These are phyloP conservation scores for Bombus confusus DNA, from an alignment of 1,140 invertebrate genomes.

Conservation along the genomic window DNA sequence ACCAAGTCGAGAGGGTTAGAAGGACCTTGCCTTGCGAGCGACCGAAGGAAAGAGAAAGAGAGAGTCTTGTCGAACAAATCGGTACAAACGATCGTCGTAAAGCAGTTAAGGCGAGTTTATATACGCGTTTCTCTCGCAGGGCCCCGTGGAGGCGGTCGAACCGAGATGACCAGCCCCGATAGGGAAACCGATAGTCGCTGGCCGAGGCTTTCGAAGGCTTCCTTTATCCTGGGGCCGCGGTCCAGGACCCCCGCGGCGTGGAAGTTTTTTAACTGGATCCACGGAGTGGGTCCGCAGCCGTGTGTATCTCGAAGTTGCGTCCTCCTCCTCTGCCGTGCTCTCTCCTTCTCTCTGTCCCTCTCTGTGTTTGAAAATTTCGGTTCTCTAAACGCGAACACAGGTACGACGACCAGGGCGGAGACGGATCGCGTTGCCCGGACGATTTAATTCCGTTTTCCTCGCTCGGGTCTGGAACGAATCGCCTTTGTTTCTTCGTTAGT, in stretches of 20 bases:
- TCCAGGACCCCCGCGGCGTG: slow-evolving; percentile 76
- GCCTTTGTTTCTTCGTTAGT: slow-evolving; percentile 26
- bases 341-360: too few species aligned
- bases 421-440: slow-evolving; percentile 28
- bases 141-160: slow-evolving; percentile 67
- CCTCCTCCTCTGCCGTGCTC: background rate
- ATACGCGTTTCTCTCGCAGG: slow-evolving; percentile 73
- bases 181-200: slow-evolving; percentile 80
- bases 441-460: slow-evolving; percentile 43
- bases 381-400: slow-evolving; percentile 7
- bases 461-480: slow-evolving; percentile 24
- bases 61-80: slow-evolving; percentile 82
- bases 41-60: background rate
- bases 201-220: slow-evolving; percentile 47
- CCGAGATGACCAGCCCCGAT: slow-evolving; percentile 79
- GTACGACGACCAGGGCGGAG: slow-evolving; percentile 11
- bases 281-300: slow-evolving; percentile 9
- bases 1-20: background rate
- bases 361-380: slow-evolving; percentile 14
- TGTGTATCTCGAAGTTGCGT: slow-evolving; percentile 30
- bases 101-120: slow-evolving; percentile 81
- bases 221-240: slow-evolving; percentile 61
- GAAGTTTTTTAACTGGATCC: slow-evolving; percentile 73
- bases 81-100: slow-evolving; percentile 84
- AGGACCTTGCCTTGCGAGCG: background rate